Evolutionary conservation across 2,888 invertebrate species (phyloP), one percentile per base, ranked within the genome.

Genomic region (Bedellia somnulentella): DNA sequence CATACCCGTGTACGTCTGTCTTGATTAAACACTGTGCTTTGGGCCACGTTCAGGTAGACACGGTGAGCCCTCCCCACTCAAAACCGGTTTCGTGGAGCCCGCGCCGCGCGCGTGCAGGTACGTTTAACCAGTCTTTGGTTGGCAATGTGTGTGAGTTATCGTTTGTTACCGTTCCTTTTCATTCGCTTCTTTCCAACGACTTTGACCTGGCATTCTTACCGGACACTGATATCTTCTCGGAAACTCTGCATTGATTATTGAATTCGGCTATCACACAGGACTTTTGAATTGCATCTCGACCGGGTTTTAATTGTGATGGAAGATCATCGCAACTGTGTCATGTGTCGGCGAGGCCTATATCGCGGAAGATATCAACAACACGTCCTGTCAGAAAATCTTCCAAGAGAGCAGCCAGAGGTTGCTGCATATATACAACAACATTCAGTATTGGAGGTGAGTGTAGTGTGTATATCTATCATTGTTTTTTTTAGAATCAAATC

Each of bases 281-380:
- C 11, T 24, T 24, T 24, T 24, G 24, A 24, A 24, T 24, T 24
- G 24, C 24, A 24, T 24, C 24, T 12, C 17, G 18, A 28, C 18
- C 28, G 16, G 28, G 18, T n/a, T n/a, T n/a, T 28, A 28, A 28
- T 17, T 12, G 24, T 24, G 10, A 28, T 17, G 18, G 8, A 12
- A 13, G 28, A 28, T 28, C 12, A 4, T 13, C 18, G 28, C 12
- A 28, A 28, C 28, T 28, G 28, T 28, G 28, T 28, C 11, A 28
- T 28, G 28, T 27, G 27, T 28, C 2, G 28, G 28, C 28, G 28
- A 28, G 28, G 28, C 10, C 28, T 28, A 12, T 24, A 28, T 28
- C 28, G 28, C 12, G 18, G 28, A 10, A 28, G 28, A 28, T 28
- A 28, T 28, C 28, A 28, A 12, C 17, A 15, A 28, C 28, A 28